Evolutionary conservation across 2,888 invertebrate species (phyloP), one percentile per base, ranked within the genome.

Genomic region (Ellobium chinense): DNA sequence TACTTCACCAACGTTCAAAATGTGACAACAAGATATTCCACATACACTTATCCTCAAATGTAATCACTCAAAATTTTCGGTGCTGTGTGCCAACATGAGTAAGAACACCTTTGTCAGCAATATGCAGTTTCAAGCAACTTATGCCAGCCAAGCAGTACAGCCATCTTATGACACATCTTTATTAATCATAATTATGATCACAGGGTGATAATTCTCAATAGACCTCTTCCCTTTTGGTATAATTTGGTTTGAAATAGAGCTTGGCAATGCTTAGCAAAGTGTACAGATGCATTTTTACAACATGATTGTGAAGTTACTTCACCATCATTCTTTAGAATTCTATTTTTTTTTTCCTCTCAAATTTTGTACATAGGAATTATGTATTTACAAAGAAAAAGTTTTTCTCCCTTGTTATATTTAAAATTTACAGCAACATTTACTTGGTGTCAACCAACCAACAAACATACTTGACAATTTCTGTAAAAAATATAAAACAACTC

Each of bases 401-500:
- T 36, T 21, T 34, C 37, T 56, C 56, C 31, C 7, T 3, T 62
- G 14, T 62, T 62, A 58, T 12, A 12, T 54, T 36, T 14, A 31
- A 81, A 72, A 77, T 80, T 77, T 79, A 82, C 70, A 79, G 31
- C 46, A 79, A 79, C 72, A 78, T 24, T n/a, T 5, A 77, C 62
- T 34, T 79, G 39, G 39, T 65, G 56, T 75, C 70, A 80, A 78
- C 74, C 76, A 73, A 56, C 65, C 70, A 80, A 78, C 74, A 80
- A 73, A 56, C 65, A 78, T 60, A 66, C 66, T 58, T 54, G 68
- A 78, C 54, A 74, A 68, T 75, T 68, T 75, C 54, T 69, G 69
- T 78, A 82, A 82, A 80, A 82, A 80, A 65, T 69, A 79, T 79
- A 82, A 74, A 79, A 63, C 66, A 74, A 77, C 74, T 79, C 69